phyloP scores from a whole-genome alignment of 2,888 invertebrate genomes.

The Eucera pruinosa region DNA sequence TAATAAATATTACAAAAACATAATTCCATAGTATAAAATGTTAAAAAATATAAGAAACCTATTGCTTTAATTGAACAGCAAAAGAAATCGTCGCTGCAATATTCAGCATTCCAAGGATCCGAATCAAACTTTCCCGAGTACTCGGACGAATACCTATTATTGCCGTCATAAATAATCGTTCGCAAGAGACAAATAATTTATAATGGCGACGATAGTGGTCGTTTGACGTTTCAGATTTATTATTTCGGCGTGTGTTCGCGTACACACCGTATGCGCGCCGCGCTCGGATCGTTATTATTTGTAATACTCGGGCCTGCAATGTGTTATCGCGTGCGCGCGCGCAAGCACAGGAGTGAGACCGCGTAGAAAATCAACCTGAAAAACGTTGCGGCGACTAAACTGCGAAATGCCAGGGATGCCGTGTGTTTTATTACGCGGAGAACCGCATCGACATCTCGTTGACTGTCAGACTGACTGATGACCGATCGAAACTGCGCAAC shows the following conservation, averaged over 20 bases:
- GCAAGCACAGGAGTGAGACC: neutral
- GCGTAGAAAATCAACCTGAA: conserved; percentile 59
- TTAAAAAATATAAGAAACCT: no score
- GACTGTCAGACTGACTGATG: conserved; percentile 62
- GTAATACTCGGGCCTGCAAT: conserved; percentile 54
- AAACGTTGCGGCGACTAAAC: conserved; percentile 65
- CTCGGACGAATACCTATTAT: conserved; percentile 16
- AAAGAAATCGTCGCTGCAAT: no score
- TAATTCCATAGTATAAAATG: no score
- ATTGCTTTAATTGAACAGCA: no score
- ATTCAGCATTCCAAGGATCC: neutral
- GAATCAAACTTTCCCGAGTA: neutral
- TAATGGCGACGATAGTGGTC: conserved; percentile 55
- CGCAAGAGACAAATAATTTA: conserved; percentile 45
- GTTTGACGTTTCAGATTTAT: conserved; percentile 67
- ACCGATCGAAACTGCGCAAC: conserved; percentile 60
- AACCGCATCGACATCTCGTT: conserved; percentile 68
- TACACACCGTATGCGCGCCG: conserved; percentile 50
- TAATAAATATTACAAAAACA: no score
- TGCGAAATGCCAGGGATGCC: conserved; percentile 54
- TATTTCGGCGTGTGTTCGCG: conserved; percentile 48
- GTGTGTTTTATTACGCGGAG: conserved; percentile 67
- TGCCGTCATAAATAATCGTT: conserved; percentile 39
- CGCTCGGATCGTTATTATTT: conserved; percentile 65
- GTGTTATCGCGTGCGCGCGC: conserved; percentile 57